These are phyloP conservation scores for Zoanthus sansibaricus DNA, from an alignment of 92 coral and sea anemone genomes.

Conservation along the genomic window DNA sequence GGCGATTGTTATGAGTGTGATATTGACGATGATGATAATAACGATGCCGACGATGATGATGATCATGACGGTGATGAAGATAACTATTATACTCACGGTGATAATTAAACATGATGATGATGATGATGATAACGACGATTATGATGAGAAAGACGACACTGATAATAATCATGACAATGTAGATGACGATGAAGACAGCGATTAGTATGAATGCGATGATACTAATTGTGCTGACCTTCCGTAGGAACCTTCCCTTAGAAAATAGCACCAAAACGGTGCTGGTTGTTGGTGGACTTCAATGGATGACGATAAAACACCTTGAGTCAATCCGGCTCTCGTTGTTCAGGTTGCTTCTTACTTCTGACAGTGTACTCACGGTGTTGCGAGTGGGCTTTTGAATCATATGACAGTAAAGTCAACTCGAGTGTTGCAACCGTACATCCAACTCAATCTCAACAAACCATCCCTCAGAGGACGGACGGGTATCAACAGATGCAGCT, in stretches of 20 bases:
- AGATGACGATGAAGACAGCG: not conserved
- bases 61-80: slow-evolving; percentile 37
- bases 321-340: slow-evolving; percentile 54
- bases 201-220: not conserved
- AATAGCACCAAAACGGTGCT: slow-evolving; percentile 83
- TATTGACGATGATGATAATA: not conserved
- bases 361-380: too few relatives aligned
- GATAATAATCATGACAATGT: not conserved
- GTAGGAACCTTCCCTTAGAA: slow-evolving; percentile 81
- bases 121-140: not conserved
- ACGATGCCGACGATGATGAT: not conserved
- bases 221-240: not conserved
- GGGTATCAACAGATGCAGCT: too few relatives aligned
- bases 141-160: not conserved
- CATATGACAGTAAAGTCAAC: too few relatives aligned
- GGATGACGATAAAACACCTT: slow-evolving; percentile 75
- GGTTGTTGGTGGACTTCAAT: slow-evolving; percentile 87
- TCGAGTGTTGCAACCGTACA: too few relatives aligned
- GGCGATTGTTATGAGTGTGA: not conserved
- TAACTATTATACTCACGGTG: not conserved
- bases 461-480: too few relatives aligned
- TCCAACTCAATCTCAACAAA: too few relatives aligned
- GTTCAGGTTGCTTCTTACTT: slow-evolving; percentile 20
- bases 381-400: too few relatives aligned
- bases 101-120: not conserved